These are phyloP conservation scores for Eriosoma lanigerum DNA, from an alignment of 1,140 invertebrate genomes.

Conservation along the genomic window DNA sequence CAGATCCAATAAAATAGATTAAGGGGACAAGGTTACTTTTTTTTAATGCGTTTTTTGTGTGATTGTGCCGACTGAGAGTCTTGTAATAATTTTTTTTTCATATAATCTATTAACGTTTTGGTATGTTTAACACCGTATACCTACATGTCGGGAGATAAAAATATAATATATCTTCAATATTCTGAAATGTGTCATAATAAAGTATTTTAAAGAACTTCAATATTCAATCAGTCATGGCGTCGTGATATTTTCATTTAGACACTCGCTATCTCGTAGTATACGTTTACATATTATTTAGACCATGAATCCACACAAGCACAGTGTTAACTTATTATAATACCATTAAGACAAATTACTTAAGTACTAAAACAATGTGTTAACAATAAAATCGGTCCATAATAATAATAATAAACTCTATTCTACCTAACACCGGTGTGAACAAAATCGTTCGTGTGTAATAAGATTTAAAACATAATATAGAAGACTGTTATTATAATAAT, in stretches of 20 bases:
- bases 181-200: no score
- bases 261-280: neutral
- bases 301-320: neutral
- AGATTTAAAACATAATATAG: neutral
- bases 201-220: no score
- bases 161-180: no score
- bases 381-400: conserved; percentile 13
- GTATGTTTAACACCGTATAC: no score
- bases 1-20: neutral
- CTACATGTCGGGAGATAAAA: no score
- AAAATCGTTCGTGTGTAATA: conserved; percentile 11
- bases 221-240: neutral
- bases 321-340: neutral
- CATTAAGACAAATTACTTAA: neutral
- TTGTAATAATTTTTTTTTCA: no score
- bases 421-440: neutral
- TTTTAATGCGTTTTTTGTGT: neutral
- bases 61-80: neutral
- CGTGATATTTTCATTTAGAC: neutral
- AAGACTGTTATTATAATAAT: conserved; percentile 28
- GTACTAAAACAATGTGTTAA: neutral
- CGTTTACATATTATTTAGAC: neutral
- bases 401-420: neutral
- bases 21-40: neutral
- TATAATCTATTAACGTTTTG: no score